phyloP scores from a whole-genome alignment of 2,888 invertebrate species.

The Belgica antarctica region DNA sequence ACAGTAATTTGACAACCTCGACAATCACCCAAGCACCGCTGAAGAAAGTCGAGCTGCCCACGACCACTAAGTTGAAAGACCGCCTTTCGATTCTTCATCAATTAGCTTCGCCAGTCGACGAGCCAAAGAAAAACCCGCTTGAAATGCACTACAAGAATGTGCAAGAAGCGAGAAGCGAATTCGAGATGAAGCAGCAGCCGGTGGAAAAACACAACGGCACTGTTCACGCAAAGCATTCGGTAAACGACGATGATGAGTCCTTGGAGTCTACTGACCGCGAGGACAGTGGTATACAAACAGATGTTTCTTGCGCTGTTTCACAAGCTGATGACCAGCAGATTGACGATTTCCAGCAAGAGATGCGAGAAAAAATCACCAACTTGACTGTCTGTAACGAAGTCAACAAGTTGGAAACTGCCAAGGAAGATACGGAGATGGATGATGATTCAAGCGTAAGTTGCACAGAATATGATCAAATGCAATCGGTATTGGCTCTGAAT shows the following conservation, averaged over 20 bases:
- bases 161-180: conserved; percentile 25
- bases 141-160: conserved; percentile 45
- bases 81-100: conserved; percentile 54
- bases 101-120: conserved; percentile 51
- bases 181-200: conserved; percentile 44
- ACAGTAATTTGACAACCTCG: conserved; percentile 55
- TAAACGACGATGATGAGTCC: conserved; percentile 55
- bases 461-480: conserved; percentile 38
- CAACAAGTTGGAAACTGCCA: neutral
- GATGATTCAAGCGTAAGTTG: conserved; percentile 44
- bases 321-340: conserved; percentile 64
- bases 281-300: conserved; percentile 77
- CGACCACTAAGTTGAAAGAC: conserved; percentile 49
- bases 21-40: conserved; percentile 51
- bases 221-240: neutral
- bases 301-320: conserved; percentile 70
- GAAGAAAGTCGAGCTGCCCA: conserved; percentile 28
- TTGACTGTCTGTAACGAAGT: neutral
- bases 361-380: neutral
- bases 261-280: conserved; percentile 62
- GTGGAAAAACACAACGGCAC: conserved; percentile 44
- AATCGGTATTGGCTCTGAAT: conserved; percentile 49
- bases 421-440: neutral
- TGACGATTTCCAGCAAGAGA: conserved; percentile 32
- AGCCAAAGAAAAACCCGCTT: conserved; percentile 49